These are phyloP conservation scores for Tragelaphus eurycerus DNA, from an alignment of 2,797 vertebrate species.

Conservation along the genomic window DNA sequence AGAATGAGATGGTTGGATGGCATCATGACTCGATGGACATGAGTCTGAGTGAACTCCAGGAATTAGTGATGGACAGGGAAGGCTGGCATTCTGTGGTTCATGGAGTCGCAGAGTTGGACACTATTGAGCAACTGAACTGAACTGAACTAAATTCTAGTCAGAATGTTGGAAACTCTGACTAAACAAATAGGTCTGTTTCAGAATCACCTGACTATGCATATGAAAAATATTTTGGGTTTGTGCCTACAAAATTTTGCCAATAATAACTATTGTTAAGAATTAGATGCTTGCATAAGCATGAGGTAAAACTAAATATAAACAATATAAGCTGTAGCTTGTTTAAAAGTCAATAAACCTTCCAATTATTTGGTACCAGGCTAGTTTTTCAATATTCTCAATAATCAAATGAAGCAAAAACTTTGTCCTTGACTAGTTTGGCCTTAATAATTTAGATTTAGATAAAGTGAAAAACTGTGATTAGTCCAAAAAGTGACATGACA, in stretches of 20 bases:
- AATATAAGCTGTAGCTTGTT: not conserved
- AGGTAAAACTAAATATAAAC: not conserved
- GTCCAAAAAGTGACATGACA: not conserved
- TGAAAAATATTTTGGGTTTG: not conserved
- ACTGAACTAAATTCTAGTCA: not conserved
- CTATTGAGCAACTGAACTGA: not conserved
- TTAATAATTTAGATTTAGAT: not conserved
- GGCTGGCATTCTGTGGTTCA: not conserved
- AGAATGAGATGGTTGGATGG: not conserved
- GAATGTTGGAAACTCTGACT: not conserved
- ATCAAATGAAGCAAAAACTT: not conserved
- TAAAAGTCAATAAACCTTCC: not conserved
- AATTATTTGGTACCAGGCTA: not conserved
- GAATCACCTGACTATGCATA: not conserved
- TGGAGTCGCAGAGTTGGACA: not conserved
- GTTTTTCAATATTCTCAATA: not conserved
- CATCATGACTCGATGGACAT: not conserved
- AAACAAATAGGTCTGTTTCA: not conserved
- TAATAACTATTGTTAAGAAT: not conserved
- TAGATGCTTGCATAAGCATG: not conserved
- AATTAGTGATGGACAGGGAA: not conserved
- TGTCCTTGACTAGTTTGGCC: not conserved
- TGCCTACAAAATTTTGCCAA: not conserved
- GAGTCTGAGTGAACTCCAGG: not conserved
- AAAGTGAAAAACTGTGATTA: constrained; percentile 1